These are phyloP conservation scores for Hydropsyche betteni DNA, from an alignment of 2,888 invertebrate species.

Conservation along the genomic window DNA sequence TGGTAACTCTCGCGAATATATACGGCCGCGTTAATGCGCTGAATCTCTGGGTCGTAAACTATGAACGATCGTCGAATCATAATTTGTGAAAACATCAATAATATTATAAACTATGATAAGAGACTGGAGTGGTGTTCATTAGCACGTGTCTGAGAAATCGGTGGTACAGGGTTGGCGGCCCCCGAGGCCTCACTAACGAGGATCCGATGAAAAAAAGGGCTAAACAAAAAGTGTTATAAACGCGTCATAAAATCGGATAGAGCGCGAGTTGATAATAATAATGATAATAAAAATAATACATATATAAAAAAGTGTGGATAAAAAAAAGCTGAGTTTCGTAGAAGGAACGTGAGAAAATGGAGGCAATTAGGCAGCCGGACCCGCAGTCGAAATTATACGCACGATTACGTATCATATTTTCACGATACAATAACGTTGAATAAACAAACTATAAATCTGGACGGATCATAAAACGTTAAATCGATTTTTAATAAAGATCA, in stretches of 20 bases:
- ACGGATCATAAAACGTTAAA: no score
- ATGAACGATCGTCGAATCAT: conserved; percentile 6
- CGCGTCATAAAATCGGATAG: conserved; percentile 40
- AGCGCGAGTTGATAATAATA: conserved; percentile 8
- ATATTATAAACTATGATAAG: background rate
- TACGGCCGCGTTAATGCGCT: no score
- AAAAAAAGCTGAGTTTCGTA: conserved; percentile 24
- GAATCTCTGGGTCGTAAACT: background rate
- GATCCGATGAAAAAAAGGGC: conserved; percentile 32
- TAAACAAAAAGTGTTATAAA: conserved; percentile 42
- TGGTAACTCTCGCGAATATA: no score
- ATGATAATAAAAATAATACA: conserved; percentile 6
- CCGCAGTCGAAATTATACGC: conserved; percentile 28
- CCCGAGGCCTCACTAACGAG: conserved; percentile 30
- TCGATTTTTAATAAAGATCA: no score
- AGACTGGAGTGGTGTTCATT: background rate
- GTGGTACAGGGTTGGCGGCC: conserved; percentile 30
- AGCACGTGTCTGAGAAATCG: background rate
- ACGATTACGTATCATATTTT: conserved; percentile 33
- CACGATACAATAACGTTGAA: conserved; percentile 9
- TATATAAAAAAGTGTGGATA: conserved; percentile 6
- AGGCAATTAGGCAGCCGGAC: conserved; percentile 32
- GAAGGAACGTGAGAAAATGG: conserved; percentile 42
- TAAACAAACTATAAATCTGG: background rate
- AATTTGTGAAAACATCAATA: no score